Percentiles rank a stretch among this genome's conserved stretches.
phyloP scores from a whole-genome alignment of 2,888 invertebrate species.

The Terebella lapidaria region DNA sequence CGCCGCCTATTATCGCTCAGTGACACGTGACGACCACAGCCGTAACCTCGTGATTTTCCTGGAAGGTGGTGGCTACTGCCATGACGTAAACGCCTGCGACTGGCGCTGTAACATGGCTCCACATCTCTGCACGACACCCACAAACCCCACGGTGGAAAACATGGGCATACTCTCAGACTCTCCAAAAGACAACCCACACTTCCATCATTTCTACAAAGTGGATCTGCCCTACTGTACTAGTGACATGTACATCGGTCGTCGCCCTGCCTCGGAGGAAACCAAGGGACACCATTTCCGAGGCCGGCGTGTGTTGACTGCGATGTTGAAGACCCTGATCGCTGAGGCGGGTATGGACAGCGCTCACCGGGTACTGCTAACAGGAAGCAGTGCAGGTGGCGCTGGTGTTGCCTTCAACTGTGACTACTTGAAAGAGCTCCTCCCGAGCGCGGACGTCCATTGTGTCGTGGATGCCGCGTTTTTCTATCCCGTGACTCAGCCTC shows the following conservation, averaged over 20 bases:
- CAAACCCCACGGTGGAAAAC: neutral
- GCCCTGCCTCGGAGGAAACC: neutral
- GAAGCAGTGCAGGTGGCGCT: conserved; percentile 16
- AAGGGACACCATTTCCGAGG: conserved; percentile 1
- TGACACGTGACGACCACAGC: neutral
- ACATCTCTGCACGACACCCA: neutral
- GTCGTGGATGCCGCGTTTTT: conserved; percentile 14
- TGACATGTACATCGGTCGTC: conserved; percentile 7
- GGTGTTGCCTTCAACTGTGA: conserved; percentile 14
- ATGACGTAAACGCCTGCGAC: conserved; percentile 1
- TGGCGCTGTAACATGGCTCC: conserved; percentile 2
- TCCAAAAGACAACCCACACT: neutral
- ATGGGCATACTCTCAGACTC: conserved; percentile 10
- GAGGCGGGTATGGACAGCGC: neutral
- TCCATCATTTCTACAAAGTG: conserved; percentile 7
- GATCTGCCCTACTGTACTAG: conserved; percentile 10
- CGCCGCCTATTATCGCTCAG: conserved; percentile 7
- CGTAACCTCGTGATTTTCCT: conserved; percentile 4
- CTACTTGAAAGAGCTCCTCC: neutral
- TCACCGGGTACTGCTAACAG: neutral
- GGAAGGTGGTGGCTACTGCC: conserved; percentile 11
- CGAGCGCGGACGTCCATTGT: conserved; percentile 1
- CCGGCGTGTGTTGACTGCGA: neutral
- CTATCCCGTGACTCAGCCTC: conserved; percentile 2
- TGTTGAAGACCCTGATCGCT: neutral